Evolutionary conservation across 2,888 invertebrate species (phyloP).

Genomic region (Apocheima hispidaria): DNA sequence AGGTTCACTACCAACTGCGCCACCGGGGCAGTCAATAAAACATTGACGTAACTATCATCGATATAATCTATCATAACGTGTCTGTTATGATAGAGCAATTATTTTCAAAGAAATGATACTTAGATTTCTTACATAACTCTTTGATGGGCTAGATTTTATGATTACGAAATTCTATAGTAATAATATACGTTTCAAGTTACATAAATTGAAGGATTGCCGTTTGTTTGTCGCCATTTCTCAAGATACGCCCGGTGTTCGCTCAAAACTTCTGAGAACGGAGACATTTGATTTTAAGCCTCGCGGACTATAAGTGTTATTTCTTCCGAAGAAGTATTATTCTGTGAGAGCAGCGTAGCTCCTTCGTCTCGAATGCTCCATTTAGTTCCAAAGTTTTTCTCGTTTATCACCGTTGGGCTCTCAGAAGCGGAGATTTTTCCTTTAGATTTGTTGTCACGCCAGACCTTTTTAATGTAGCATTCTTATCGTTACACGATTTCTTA

Average conservation of each 20-base stretch:
- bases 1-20: too few relatives aligned
- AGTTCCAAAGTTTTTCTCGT: slow-evolving; percentile 87
- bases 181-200: slow-evolving; percentile 30
- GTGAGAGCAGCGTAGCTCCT: slow-evolving; percentile 81
- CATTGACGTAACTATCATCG: too few relatives aligned
- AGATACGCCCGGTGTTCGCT: slow-evolving; percentile 65
- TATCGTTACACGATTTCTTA: slow-evolving; percentile 82
- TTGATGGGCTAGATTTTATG: background rate
- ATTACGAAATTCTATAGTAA: slow-evolving; percentile 7
- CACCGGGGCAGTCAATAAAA: too few relatives aligned
- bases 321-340: slow-evolving; percentile 85
- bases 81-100: background rate
- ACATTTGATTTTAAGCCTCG: slow-evolving; percentile 86
- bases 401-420: slow-evolving; percentile 86
- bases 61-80: too few relatives aligned
- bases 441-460: slow-evolving; percentile 87
- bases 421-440: slow-evolving; percentile 86
- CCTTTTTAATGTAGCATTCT: slow-evolving; percentile 86
- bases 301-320: slow-evolving; percentile 86
- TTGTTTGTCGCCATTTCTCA: slow-evolving; percentile 63
- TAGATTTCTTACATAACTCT: background rate
- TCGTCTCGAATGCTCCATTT: slow-evolving; percentile 86
- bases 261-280: slow-evolving; percentile 75
- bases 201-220: slow-evolving; percentile 40
- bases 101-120: background rate